A percentile compares a stretch with the other conserved stretches of the same genome.
Evolutionary conservation across 1,140 invertebrate species (phyloP).

Genomic region (Steinernema khuongi): DNA sequence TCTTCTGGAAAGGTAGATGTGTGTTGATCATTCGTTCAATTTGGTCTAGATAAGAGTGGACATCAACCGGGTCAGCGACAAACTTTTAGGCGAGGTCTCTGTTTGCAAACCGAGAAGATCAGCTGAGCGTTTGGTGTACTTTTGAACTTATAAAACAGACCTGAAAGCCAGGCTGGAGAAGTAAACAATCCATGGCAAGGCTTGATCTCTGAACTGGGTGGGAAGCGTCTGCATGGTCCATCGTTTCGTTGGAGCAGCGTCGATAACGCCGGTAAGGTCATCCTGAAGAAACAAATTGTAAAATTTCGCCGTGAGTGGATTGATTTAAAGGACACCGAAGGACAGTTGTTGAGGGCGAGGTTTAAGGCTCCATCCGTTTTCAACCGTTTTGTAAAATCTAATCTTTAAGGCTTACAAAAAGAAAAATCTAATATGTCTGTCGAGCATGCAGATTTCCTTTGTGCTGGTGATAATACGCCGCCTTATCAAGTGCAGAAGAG

Average conservation of each 20-base stretch:
- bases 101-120: too few species aligned
- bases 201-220: neutral
- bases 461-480: neutral
- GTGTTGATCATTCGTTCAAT: too few species aligned
- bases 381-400: too few species aligned
- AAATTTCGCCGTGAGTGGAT: neutral
- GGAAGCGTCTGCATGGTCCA: neutral
- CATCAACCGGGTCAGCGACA: too few species aligned
- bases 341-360: neutral
- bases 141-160: neutral
- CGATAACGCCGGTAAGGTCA: neutral
- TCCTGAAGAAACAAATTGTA: neutral
- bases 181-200: neutral
- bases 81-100: too few species aligned
- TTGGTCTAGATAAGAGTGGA: too few species aligned
- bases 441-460: neutral
- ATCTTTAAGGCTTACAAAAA: conserved; percentile 17
- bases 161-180: neutral
- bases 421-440: neutral
- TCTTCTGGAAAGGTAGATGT: too few species aligned
- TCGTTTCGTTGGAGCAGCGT: neutral
- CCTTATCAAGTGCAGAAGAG: neutral
- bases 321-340: neutral
- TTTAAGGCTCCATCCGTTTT: neutral
- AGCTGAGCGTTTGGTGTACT: too few species aligned